Percentiles rank a stretch among this genome's conserved stretches.
Evolutionary conservation across 2,888 invertebrate species (phyloP).

Genomic region (Athalia cordata): DNA sequence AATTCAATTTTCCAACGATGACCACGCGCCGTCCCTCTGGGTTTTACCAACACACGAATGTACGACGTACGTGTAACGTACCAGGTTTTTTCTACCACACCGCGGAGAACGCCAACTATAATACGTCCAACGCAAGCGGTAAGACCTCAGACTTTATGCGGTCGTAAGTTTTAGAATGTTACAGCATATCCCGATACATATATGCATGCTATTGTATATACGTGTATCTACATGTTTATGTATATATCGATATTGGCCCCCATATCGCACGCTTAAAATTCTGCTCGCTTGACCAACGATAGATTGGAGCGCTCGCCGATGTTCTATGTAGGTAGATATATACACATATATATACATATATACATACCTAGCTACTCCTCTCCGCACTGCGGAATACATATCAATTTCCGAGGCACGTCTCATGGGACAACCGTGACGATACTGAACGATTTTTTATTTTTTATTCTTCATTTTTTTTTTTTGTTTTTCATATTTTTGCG

Average conservation of each 20-base stretch:
- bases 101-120: slow-evolving; percentile 29
- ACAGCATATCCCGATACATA: slow-evolving; percentile 48
- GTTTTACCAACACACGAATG: slow-evolving; percentile 30
- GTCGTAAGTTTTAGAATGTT: slow-evolving; percentile 68
- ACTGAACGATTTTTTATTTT: slow-evolving; percentile 53
- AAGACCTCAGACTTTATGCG: slow-evolving; percentile 68
- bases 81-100: neutral
- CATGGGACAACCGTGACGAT: slow-evolving; percentile 57
- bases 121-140: slow-evolving; percentile 45
- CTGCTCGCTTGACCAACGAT: slow-evolving; percentile 73
- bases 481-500: neutral
- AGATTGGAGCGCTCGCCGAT: slow-evolving; percentile 64
- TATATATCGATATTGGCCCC: neutral
- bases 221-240: neutral
- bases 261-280: slow-evolving; percentile 71
- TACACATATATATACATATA: no score
- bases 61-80: slow-evolving; percentile 38
- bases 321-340: no score
- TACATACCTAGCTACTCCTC: slow-evolving; percentile 47
- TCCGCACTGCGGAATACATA: slow-evolving; percentile 71
- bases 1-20: slow-evolving; percentile 73
- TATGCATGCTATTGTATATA: slow-evolving; percentile 19
- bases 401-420: slow-evolving; percentile 69
- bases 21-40: slow-evolving; percentile 66
- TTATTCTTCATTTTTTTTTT: neutral